phyloP scores from a whole-genome alignment of 1,140 invertebrate species.

The Listronotus oregonensis region DNA sequence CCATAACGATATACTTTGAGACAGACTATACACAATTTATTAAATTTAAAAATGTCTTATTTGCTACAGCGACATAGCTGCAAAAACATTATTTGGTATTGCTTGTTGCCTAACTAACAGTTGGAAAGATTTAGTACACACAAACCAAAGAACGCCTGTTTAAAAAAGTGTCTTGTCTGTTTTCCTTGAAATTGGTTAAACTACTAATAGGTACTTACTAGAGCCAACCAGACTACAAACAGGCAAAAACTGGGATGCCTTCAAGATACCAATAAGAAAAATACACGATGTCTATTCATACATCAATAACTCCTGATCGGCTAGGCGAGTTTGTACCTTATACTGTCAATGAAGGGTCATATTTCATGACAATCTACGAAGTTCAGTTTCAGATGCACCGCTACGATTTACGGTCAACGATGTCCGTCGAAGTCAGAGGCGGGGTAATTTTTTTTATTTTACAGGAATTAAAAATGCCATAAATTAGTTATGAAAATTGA shows the following conservation, averaged over 20 bases:
- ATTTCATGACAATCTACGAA: conserved; percentile 22
- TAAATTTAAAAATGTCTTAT: no score
- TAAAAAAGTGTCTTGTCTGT: no score
- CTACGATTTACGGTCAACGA: conserved; percentile 20
- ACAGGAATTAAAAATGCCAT: no score
- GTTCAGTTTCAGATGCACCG: conserved; percentile 29
- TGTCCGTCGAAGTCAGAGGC: neutral
- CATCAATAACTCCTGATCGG: conserved; percentile 29
- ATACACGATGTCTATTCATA: conserved; percentile 30
- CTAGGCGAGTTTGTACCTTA: conserved; percentile 9
- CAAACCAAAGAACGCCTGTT: no score
- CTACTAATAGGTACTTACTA: conserved; percentile 15
- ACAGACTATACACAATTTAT: no score
- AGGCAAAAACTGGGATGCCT: conserved; percentile 11
- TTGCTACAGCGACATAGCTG: no score
- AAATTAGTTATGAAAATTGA: no score
- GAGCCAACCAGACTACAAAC: conserved; percentile 5
- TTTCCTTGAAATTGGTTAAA: conserved; percentile 15
- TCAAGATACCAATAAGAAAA: conserved; percentile 2
- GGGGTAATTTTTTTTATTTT: neutral
- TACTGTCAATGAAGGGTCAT: conserved; percentile 27
- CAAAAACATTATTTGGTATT: no score
- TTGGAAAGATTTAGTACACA: no score
- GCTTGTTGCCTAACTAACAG: no score
- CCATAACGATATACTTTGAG: no score